Conservation (phyloP, 2,113 vertebrate species). For the Furnarius figulus region DNA sequence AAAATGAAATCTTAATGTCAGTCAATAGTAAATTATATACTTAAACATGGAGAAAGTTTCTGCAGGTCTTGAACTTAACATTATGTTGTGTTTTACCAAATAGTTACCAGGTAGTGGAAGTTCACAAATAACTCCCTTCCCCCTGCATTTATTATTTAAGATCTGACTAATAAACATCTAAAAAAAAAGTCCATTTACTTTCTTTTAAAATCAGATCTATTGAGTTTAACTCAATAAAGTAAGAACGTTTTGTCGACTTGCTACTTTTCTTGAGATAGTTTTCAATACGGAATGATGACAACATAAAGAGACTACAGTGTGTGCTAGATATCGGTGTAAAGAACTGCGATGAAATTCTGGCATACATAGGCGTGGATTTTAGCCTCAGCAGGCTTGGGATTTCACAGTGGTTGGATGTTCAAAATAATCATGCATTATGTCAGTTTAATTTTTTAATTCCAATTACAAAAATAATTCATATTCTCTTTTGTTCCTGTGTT, state of each 20-base stretch:
- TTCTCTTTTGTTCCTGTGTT: neutral
- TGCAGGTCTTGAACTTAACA: neutral
- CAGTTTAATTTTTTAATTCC: neutral
- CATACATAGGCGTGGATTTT: neutral
- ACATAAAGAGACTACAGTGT: neutral
- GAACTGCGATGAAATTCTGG: neutral
- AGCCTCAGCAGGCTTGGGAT: neutral
- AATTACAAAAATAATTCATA: neutral
- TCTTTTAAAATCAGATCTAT: neutral
- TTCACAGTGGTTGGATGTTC: neutral
- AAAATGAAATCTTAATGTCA: neutral
- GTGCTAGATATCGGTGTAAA: neutral
- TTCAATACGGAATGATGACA: neutral
- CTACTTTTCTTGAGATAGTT: neutral
- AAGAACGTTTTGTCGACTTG: neutral
- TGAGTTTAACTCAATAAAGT: neutral
- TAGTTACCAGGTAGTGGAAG: neutral
- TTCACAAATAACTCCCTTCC: neutral
- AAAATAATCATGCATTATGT: neutral
- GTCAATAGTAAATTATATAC: neutral
- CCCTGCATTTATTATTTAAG: neutral
- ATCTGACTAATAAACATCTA: neutral
- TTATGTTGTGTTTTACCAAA: accelerated
- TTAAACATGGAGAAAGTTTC: neutral
- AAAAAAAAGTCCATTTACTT: neutral